Percentiles rank a stretch among this genome's conserved stretches.
Evolutionary conservation across 2,888 invertebrate genomes (phyloP).

Genomic region (Nematopogon swammerdamellus): DNA sequence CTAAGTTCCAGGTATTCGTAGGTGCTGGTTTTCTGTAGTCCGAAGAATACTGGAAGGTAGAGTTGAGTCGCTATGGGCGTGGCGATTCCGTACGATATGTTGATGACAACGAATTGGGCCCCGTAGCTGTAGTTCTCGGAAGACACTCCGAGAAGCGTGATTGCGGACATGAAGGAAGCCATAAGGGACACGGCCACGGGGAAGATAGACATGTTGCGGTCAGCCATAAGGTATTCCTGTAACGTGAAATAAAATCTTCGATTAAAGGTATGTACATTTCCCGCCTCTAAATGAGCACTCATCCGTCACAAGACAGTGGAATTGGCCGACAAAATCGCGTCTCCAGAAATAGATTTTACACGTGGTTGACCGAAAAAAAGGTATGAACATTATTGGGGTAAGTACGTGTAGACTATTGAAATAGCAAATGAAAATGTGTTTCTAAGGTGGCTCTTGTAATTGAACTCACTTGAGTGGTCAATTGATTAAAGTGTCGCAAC

Average conservation of each 20-base stretch:
- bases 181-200: constrained; percentile 87
- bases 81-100: constrained; percentile 70
- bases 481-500: background rate
- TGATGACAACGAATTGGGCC: constrained; percentile 74
- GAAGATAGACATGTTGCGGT: constrained; percentile 72
- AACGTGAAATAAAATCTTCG: constrained; percentile 15
- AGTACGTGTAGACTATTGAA: too few relatives aligned
- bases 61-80: constrained; percentile 75
- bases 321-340: too few relatives aligned
- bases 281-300: too few relatives aligned
- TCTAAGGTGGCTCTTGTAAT: background rate
- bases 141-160: constrained; percentile 85
- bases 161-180: constrained; percentile 93
- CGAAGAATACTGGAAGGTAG: constrained; percentile 84
- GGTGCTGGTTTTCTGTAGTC: constrained; percentile 78
- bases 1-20: constrained; percentile 91
- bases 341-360: too few relatives aligned
- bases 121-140: constrained; percentile 84
- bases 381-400: too few relatives aligned
- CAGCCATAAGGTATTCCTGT: constrained; percentile 81
- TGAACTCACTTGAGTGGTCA: background rate
- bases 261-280: constrained; percentile 6
- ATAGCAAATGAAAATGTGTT: too few relatives aligned
- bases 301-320: too few relatives aligned
- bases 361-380: too few relatives aligned